These are phyloP conservation scores for Siniperca scherzeri DNA, from an alignment of 2,797 vertebrate species.

Conservation along the genomic window DNA sequence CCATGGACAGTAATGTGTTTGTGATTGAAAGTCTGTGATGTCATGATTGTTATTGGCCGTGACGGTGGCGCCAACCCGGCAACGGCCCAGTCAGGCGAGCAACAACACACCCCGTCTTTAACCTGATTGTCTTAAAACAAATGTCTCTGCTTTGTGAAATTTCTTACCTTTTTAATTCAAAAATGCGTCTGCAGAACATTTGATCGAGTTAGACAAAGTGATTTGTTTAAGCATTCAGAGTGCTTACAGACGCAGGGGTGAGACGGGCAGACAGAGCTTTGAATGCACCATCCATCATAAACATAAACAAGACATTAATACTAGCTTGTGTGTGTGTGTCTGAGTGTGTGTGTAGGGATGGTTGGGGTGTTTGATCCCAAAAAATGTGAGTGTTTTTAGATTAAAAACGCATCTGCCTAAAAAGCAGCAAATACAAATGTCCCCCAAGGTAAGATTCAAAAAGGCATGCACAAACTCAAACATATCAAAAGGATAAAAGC, in stretches of 20 bases:
- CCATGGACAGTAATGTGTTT: constrained; percentile 25
- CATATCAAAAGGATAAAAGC: constrained; percentile 34
- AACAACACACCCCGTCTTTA: constrained; percentile 63
- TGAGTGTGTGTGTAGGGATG: constrained; percentile 8
- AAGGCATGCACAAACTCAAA: constrained; percentile 7
- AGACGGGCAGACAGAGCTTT: constrained; percentile 62
- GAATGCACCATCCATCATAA: constrained; percentile 82
- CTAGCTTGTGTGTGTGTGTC: constrained; percentile 41
- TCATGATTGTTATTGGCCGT: constrained; percentile 66
- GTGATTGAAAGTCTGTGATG: constrained; percentile 38
- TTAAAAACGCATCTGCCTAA: constrained; percentile 58
- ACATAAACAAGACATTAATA: constrained; percentile 83
- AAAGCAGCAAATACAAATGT: constrained; percentile 48
- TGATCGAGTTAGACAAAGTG: constrained; percentile 80
- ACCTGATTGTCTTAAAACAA: constrained; percentile 83
- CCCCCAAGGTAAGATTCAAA: constrained; percentile 15
- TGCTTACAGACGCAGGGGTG: constrained; percentile 65
- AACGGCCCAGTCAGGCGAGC: constrained; percentile 47
- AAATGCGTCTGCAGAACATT: constrained; percentile 79
- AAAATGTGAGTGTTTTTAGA: constrained; percentile 48
- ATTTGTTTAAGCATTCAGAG: constrained; percentile 80
- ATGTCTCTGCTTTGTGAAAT: constrained; percentile 82
- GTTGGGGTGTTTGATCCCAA: constrained; percentile 52
- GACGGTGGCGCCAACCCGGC: constrained; percentile 78
- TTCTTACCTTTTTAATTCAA: constrained; percentile 85